These are phyloP conservation scores for Hirudinaria manillensis DNA, from an alignment of 2,888 invertebrate species.

Conservation along the genomic window DNA sequence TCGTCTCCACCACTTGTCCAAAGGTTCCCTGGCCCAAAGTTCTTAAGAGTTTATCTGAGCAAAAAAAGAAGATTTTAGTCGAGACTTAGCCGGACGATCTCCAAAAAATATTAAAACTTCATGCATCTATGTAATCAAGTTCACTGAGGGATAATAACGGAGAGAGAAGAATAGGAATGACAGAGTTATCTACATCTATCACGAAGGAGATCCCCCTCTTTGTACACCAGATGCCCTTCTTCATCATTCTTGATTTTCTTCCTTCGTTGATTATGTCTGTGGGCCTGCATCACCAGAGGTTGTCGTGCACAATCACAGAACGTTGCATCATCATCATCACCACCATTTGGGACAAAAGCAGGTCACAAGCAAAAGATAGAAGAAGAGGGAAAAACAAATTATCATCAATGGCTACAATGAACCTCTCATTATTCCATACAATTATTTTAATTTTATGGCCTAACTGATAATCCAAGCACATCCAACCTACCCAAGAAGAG, in stretches of 20 bases:
- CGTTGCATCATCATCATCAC: slow-evolving; percentile 11
- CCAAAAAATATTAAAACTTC: background rate
- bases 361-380: slow-evolving; percentile 2
- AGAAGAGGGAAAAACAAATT: slow-evolving; percentile 3
- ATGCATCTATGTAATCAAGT: background rate
- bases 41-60: slow-evolving; percentile 90
- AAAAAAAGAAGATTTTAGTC: background rate
- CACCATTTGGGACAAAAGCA: slow-evolving; percentile 18
- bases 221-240: slow-evolving; percentile 99
- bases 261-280: slow-evolving; percentile 20
- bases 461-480: background rate
- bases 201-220: slow-evolving; percentile 93
- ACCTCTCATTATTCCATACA: background rate
- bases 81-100: background rate
- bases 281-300: background rate
- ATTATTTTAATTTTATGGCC: background rate
- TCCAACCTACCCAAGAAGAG: slow-evolving; percentile 17
- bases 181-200: slow-evolving; percentile 18
- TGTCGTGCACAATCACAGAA: background rate
- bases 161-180: background rate
- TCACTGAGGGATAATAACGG: background rate
- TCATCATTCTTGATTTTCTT: slow-evolving; percentile 71
- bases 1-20: slow-evolving; percentile 98
- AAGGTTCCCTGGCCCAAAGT: slow-evolving; percentile 99
- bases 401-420: background rate